Evolutionary conservation across 2,797 vertebrate genomes (phyloP).

Genomic region (Naso thynnoides): DNA sequence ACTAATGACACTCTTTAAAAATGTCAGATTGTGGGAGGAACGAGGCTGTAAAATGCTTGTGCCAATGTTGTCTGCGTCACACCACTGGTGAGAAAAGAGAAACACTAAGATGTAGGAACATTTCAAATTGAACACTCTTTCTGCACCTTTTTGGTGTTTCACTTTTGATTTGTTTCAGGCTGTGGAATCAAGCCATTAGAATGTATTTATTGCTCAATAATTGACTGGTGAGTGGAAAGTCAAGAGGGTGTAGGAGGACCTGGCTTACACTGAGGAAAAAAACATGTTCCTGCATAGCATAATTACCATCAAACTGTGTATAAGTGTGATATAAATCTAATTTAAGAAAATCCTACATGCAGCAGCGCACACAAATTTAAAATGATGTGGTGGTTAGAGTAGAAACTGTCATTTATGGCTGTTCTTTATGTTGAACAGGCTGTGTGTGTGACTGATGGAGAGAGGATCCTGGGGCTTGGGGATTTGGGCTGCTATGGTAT

Average conservation of each 20-base stretch:
- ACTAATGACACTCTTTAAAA: constrained; percentile 49
- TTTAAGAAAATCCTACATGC: not conserved
- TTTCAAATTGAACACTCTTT: constrained; percentile 44
- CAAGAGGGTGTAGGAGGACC: constrained; percentile 46
- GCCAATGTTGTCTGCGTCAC: constrained; percentile 55
- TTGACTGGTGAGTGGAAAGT: constrained; percentile 46
- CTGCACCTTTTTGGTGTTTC: constrained; percentile 45
- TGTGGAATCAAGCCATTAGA: constrained; percentile 40
- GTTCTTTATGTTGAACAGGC: constrained; percentile 82
- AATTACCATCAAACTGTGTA: constrained; percentile 11
- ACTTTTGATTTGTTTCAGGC: constrained; percentile 50
- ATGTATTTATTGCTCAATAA: constrained; percentile 42
- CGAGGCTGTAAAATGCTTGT: constrained; percentile 39
- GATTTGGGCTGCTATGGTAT: constrained; percentile 97
- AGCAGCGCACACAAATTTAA: not conserved
- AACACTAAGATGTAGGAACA: constrained; percentile 24
- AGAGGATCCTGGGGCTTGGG: constrained; percentile 96
- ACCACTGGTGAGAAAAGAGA: constrained; percentile 49
- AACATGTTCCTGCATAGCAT: constrained; percentile 35
- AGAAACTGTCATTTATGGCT: constrained; percentile 10
- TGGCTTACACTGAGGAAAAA: constrained; percentile 50
- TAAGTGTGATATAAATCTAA: constrained; percentile 12
- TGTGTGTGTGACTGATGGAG: constrained; percentile 96
- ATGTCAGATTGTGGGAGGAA: constrained; percentile 43
- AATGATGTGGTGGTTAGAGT: not conserved